Conservation (phyloP, 2,888 invertebrate species). For the Drosophila recens region DNA sequence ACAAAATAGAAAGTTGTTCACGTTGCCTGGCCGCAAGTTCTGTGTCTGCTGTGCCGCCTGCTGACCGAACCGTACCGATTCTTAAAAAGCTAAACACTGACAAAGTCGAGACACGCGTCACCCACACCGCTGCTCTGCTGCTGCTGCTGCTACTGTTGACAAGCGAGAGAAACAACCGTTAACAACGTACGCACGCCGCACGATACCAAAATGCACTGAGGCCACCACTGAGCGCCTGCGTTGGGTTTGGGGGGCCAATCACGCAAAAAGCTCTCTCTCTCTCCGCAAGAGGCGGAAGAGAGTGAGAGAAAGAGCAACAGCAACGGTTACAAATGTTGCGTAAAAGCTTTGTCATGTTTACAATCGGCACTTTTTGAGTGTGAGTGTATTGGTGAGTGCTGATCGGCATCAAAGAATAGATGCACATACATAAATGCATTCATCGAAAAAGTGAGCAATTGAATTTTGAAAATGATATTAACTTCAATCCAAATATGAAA, state of each 20-base stretch:
- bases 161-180: slow-evolving; percentile 43
- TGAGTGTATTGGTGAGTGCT: slow-evolving; percentile 11
- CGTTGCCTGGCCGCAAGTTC: slow-evolving; percentile 45
- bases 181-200: slow-evolving; percentile 50
- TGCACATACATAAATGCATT: not conserved
- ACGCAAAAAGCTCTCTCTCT: slow-evolving; percentile 43
- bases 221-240: slow-evolving; percentile 34
- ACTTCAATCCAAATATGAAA: not conserved
- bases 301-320: slow-evolving; percentile 5
- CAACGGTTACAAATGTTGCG: slow-evolving; percentile 16
- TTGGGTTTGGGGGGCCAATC: slow-evolving; percentile 51
- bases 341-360: slow-evolving; percentile 39
- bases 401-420: slow-evolving; percentile 29
- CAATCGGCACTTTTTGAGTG: not conserved
- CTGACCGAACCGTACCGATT: slow-evolving; percentile 43
- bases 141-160: not conserved
- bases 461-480: not conserved
- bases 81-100: slow-evolving; percentile 52
- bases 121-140: slow-evolving; percentile 9
- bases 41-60: slow-evolving; percentile 35
- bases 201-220: slow-evolving; percentile 53
- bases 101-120: slow-evolving; percentile 43
- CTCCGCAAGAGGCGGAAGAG: slow-evolving; percentile 23
- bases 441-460: not conserved
- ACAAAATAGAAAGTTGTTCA: slow-evolving; percentile 66